phyloP scores from a whole-genome alignment of 2,888 invertebrate species.

The Scaptomyza reducta region DNA sequence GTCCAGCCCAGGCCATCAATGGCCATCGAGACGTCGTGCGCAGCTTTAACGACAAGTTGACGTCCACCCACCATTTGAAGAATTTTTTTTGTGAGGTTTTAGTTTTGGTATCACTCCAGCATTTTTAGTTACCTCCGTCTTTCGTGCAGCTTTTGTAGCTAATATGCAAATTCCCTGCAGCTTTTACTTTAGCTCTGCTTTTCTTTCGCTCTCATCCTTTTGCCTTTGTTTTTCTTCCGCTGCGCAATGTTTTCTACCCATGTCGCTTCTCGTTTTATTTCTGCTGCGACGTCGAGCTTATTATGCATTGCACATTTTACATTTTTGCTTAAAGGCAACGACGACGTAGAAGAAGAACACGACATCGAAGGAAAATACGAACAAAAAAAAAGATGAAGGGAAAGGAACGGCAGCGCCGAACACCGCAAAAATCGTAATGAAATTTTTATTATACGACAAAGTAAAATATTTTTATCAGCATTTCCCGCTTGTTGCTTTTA shows the following conservation, averaged over 20 bases:
- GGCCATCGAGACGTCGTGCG: constrained; percentile 50
- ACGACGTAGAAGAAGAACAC: not conserved
- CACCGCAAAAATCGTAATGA: constrained; percentile 80
- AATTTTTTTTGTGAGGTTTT: not conserved
- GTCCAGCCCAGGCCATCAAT: constrained; percentile 45
- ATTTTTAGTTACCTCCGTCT: constrained; percentile 30
- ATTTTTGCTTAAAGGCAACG: constrained; percentile 58
- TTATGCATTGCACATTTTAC: constrained; percentile 80
- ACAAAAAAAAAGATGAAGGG: constrained; percentile 6
- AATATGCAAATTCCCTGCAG: constrained; percentile 77
- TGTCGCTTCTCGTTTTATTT: constrained; percentile 47
- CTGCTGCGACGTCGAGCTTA: constrained; percentile 57
- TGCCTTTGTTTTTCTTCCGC: constrained; percentile 70
- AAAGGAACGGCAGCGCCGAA: constrained; percentile 26
- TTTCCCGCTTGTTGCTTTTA: constrained; percentile 76
- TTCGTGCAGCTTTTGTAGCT: constrained; percentile 53
- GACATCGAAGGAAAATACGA: constrained; percentile 18
- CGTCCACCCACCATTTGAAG: constrained; percentile 14
- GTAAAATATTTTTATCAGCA: constrained; percentile 79
- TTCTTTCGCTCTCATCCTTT: constrained; percentile 50
- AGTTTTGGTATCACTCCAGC: constrained; percentile 3
- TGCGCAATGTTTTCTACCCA: constrained; percentile 65
- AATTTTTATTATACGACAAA: constrained; percentile 79
- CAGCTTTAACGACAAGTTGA: constrained; percentile 56
- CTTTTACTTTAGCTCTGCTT: constrained; percentile 62